These are phyloP conservation scores for Deroplatys truncata DNA, from an alignment of 2,888 invertebrate genomes.

Conservation along the genomic window DNA sequence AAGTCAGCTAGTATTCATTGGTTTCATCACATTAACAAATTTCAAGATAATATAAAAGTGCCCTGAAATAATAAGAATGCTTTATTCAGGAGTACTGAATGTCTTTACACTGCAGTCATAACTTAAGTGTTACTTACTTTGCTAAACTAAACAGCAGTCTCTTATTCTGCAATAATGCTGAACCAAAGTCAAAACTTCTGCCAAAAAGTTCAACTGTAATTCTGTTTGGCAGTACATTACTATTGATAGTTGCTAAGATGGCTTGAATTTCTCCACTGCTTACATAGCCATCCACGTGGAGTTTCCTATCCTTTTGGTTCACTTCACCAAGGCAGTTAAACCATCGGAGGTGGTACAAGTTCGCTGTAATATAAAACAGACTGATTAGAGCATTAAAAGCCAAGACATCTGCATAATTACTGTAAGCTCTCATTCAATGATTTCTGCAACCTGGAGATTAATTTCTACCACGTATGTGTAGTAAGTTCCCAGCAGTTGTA, in stretches of 20 bases:
- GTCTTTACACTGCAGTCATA: neutral
- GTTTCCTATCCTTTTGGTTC: neutral
- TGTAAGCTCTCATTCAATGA: too few species aligned
- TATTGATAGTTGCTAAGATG: neutral
- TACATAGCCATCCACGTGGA: neutral
- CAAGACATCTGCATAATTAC: too few species aligned
- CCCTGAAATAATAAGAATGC: too few species aligned
- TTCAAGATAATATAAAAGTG: too few species aligned
- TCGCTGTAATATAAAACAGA: neutral
- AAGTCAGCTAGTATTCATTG: too few species aligned
- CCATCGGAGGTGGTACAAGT: neutral
- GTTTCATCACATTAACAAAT: too few species aligned
- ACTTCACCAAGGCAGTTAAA: neutral
- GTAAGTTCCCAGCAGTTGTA: too few species aligned
- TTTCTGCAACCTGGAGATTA: too few species aligned
- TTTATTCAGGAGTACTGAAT: too few species aligned
- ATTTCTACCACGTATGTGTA: too few species aligned
- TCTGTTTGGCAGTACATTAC: neutral
- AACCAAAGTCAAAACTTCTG: slow-evolving; percentile 2
- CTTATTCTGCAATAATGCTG: neutral
- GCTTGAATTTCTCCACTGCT: neutral
- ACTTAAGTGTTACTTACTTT: neutral
- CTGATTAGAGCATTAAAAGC: too few species aligned
- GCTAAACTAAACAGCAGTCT: slow-evolving; percentile 6
- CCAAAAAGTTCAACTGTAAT: slow-evolving; percentile 1